Base-by-base conservation (phyloP, 2,888 invertebrate genomes). In the Galerucella calmariensis region DNA sequence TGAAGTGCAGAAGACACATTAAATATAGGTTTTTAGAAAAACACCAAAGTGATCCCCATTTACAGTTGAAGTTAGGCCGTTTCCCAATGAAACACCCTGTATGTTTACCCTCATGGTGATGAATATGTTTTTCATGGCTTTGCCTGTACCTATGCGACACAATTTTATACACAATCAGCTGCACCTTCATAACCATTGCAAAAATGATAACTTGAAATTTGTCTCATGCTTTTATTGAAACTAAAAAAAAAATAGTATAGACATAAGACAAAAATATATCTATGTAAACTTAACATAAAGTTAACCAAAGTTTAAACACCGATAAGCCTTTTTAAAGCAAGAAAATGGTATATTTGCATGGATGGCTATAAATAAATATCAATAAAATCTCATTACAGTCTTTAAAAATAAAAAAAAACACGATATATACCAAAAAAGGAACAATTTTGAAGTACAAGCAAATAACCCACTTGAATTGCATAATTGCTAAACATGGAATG, bases 211-310 rank as follows among this genome's bases (percentile, higher is more conserved):
- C 12, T 35, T 27, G 10, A 35, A 35, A 51, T 51, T 20, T 41
- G 53, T 62, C 53, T n/a, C 46, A 69, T 44, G 61, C 1, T 51
- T 69, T 59, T 69, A 69, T 69, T 69, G 8, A 35, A 69, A 63
- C 62, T 69, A 41, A 61, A 59, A 48, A 27, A 48, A 48, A 24
- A 44, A 20, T 67, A 51, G 35, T 69, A 69, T 69, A 69, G 48
- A 41, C 51, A 24, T 69, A 69, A 67, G n/a, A 51, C 27, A 20
- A 44, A 67, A 53, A 48, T 35, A 62, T 62, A 69, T 63, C 63
- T 69, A 53, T 35, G 51, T 16, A 69, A 69, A 69, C 69, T 69
- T 69, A 69, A 69, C 69, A 68, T 68, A 61, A 69, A 69, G 61
- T 46, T 59, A 51, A 46, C 59, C 46, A 69, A 69, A 44, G 51